These are phyloP conservation scores for Hippocampus guttulatus DNA, from an alignment of 2,113 vertebrate species.

Conservation along the genomic window DNA sequence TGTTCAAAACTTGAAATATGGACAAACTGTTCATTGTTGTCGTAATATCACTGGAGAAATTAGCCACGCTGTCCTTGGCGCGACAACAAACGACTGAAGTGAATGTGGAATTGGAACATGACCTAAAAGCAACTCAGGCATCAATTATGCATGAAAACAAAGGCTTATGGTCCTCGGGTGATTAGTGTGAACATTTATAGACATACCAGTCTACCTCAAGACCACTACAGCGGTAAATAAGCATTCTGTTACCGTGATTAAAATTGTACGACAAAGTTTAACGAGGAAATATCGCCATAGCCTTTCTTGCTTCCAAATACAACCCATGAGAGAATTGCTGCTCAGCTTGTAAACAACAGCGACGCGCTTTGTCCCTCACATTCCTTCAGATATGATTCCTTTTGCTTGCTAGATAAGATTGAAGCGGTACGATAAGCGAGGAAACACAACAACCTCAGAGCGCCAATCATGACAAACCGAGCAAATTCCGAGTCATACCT, in stretches of 20 bases:
- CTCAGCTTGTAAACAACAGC: not conserved
- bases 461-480: not conserved
- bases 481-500: constrained; percentile 49
- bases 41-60: constrained; percentile 11
- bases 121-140: constrained; percentile 20
- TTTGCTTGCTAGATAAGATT: not conserved
- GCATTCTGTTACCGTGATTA: not conserved
- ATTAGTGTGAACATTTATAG: not conserved
- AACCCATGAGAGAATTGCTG: not conserved
- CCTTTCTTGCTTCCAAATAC: not conserved
- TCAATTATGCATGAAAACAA: constrained; percentile 4
- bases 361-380: not conserved
- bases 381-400: no score
- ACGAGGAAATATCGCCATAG: not conserved
- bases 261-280: not conserved
- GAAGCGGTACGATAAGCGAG: not conserved
- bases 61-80: not conserved
- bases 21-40: not conserved
- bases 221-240: not conserved
- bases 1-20: not conserved
- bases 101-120: not conserved
- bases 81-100: not conserved
- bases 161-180: not conserved
- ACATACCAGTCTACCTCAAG: not conserved
- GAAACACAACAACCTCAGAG: not conserved